Evolutionary conservation across 2,797 vertebrate species (phyloP), one percentile per base, ranked within the genome.

Genomic region (Cyprinodon diabolis): DNA sequence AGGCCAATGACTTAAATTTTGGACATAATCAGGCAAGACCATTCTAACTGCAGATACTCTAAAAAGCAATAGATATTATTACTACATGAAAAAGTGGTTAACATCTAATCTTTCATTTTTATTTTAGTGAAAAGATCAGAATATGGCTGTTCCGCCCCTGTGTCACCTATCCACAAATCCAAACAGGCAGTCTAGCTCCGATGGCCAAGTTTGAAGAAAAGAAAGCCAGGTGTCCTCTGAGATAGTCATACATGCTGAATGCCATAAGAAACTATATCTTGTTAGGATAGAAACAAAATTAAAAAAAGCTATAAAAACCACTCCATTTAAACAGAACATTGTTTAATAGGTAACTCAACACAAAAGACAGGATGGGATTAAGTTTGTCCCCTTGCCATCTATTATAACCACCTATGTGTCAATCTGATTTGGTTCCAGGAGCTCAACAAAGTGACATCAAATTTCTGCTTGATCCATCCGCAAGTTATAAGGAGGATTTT

Each of bases 241-340:
- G 87, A 90, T 89, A 89, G 90, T 89, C 87, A 82, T 83, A 87
- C 77, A 82, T 82, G 81, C 81, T 89, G 85, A 87, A 87, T 84
- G 69, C 47, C 43, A 56, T 80, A 56, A 78, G 62, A 81, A 71
- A 68, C 30, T 81, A 72, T 71, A 57, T 72, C 48, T 71, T 77
- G 60, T 25, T 43, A 19, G 56, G 4, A 40, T 40, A 56, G 17
- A 66, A n/a, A 30, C 37, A 48, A 2, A 30, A 60, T 1, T 55
- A 74, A 75, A 52, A 74, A 52, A 84, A 72, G 71, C 74, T 76
- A 69, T 69, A 48, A 69, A 71, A 81, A 7, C 17, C 51, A 63
- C 14, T 43, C 52, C 49, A 72, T 47, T 47, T 79, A 14, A 43
- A 60, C 72, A 71, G 0, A n/a, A 56, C 75, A 66, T 71, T 69